These are phyloP conservation scores for Anisognathus igniventris DNA, from an alignment of 2,797 vertebrate species.

Conservation along the genomic window DNA sequence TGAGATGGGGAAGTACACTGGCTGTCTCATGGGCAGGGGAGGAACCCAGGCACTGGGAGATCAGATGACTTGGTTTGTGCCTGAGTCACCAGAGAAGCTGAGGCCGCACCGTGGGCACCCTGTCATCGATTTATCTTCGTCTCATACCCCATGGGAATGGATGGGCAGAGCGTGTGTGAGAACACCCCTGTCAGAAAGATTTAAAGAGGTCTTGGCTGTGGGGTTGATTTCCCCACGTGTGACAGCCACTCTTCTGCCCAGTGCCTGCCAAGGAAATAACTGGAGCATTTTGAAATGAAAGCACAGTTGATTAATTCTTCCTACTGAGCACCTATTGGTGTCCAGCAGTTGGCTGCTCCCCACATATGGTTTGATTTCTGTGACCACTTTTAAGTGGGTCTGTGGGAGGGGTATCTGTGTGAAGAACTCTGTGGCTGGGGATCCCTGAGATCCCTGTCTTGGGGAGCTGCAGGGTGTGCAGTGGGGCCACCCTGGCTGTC, in stretches of 20 bases:
- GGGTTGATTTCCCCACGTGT: fast-evolving
- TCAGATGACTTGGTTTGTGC: neutral
- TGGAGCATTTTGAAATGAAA: neutral
- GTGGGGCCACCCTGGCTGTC: neutral
- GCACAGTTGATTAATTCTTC: neutral
- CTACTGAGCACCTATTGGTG: neutral
- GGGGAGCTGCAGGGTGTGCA: neutral
- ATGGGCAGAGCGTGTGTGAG: fast-evolving
- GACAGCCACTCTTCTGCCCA: neutral
- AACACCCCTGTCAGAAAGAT: neutral
- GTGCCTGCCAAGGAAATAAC: neutral
- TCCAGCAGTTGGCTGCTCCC: neutral
- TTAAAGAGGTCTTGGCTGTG: neutral
- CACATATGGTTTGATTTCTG: neutral
- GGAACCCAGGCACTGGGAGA: neutral
- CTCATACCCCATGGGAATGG: neutral
- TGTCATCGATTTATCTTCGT: neutral
- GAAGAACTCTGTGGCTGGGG: neutral
- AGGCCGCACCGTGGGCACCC: neutral
- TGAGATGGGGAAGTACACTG: neutral
- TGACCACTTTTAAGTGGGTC: neutral
- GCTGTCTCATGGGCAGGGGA: neutral
- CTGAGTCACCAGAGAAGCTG: neutral
- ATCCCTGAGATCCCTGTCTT: neutral
- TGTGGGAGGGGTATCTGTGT: neutral